phyloP scores from a whole-genome alignment of 2,888 invertebrate species.

The Sinopyrophorus schimmeli region DNA sequence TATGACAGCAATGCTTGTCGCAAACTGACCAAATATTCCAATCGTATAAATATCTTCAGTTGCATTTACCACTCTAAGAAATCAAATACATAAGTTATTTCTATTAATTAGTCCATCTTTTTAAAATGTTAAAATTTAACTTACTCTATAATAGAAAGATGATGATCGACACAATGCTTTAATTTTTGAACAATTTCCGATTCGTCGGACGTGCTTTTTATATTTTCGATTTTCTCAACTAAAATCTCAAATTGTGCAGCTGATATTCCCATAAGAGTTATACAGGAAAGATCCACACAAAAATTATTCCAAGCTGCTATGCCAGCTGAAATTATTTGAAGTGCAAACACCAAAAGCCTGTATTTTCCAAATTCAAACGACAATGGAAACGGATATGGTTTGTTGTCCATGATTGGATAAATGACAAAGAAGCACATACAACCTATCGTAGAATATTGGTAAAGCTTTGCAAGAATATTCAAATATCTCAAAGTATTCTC shows the following conservation, averaged over 20 bases:
- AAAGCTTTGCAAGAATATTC: conserved; percentile 14
- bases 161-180: conserved; percentile 19
- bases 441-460: conserved; percentile 7
- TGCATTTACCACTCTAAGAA: conserved; percentile 16
- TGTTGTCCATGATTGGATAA: conserved; percentile 20
- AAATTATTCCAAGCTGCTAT: conserved; percentile 27
- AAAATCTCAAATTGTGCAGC: conserved; percentile 23
- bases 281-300: conserved; percentile 17
- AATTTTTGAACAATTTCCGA: not conserved
- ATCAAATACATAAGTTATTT: too few species aligned
- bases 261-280: conserved; percentile 16
- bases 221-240: conserved; percentile 7
- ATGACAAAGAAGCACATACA: conserved; percentile 10
- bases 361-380: conserved; percentile 21
- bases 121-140: not conserved
- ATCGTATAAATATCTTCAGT: conserved; percentile 17
- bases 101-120: too few species aligned
- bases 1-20: conserved; percentile 18
- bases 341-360: conserved; percentile 16
- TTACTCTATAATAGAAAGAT: conserved; percentile 18
- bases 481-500: conserved; percentile 12
- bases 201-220: not conserved
- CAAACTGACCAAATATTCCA: conserved; percentile 24
- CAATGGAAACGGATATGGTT: conserved; percentile 27
- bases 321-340: conserved; percentile 16